Conservation (phyloP, 2,113 vertebrate genomes). For the Aphelocoma coerulescens region DNA sequence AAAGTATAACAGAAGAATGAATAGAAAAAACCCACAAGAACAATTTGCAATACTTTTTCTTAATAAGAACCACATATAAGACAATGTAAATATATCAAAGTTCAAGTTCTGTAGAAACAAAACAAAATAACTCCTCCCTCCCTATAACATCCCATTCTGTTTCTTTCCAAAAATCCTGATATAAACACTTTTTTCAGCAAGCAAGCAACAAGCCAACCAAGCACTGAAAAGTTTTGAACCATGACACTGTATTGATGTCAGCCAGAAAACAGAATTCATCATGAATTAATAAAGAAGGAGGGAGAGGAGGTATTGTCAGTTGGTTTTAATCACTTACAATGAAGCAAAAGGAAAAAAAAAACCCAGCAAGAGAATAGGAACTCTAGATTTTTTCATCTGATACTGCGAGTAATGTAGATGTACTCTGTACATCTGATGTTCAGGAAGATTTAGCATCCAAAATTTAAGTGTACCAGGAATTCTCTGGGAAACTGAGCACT, state of each 20-base stretch:
- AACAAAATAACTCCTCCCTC: not conserved
- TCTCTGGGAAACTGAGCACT: not conserved
- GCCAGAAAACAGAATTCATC: constrained; percentile 49
- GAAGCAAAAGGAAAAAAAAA: not conserved
- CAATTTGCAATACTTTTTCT: not conserved
- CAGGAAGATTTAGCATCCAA: not conserved
- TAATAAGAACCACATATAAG: not conserved
- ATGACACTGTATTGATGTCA: constrained; percentile 26
- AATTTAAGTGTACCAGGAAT: not conserved
- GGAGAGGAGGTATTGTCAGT: not conserved
- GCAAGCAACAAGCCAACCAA: constrained; percentile 27
- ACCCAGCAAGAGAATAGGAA: not conserved
- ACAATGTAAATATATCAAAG: not conserved
- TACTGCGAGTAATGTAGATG: not conserved
- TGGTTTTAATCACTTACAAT: constrained; percentile 39
- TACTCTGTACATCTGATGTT: not conserved
- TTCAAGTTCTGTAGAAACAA: constrained; percentile 17
- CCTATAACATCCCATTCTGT: not conserved
- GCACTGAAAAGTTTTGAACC: constrained; percentile 10
- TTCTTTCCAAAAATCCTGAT: constrained; percentile 37
- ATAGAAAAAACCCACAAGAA: not conserved
- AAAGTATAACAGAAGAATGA: not conserved
- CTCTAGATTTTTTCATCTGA: not conserved
- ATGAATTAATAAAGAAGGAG: constrained; percentile 15
- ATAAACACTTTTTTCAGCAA: constrained; percentile 24